phyloP scores from a whole-genome alignment of 2,113 vertebrate species.

The Pelecanus crispus region DNA sequence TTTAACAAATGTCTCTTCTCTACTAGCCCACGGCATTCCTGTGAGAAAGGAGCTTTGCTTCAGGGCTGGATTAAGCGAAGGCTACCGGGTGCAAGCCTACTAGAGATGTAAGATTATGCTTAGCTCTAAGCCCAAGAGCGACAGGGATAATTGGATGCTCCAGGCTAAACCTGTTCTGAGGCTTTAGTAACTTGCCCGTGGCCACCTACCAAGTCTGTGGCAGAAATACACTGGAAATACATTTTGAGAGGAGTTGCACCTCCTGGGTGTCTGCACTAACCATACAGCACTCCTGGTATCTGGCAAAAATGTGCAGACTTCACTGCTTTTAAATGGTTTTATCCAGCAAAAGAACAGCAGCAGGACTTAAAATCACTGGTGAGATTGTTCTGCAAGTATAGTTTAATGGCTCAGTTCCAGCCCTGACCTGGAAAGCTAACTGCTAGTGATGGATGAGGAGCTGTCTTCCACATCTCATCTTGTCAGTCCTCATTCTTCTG shows the following conservation, averaged over 20 bases:
- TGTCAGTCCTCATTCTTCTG: background rate
- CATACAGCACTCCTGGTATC: background rate
- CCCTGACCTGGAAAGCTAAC: background rate
- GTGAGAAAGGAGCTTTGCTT: background rate
- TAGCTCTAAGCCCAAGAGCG: background rate
- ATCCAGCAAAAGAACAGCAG: background rate
- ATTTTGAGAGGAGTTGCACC: background rate
- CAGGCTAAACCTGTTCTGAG: background rate
- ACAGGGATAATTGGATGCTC: background rate
- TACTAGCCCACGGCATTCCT: background rate
- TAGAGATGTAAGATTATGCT: background rate
- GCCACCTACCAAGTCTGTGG: background rate
- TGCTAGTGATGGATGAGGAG: background rate
- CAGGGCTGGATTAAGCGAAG: background rate
- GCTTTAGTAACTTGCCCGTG: background rate
- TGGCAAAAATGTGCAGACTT: background rate
- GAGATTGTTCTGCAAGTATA: background rate
- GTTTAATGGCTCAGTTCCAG: background rate
- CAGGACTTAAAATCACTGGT: background rate
- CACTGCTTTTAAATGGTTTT: background rate
- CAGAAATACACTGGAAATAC: background rate
- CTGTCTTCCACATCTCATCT: background rate
- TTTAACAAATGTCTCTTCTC: background rate
- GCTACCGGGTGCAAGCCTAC: background rate
- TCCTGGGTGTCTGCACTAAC: background rate